Evolutionary conservation across 2,888 invertebrate genomes (phyloP).

Genomic region (Leptinotarsa juncta): DNA sequence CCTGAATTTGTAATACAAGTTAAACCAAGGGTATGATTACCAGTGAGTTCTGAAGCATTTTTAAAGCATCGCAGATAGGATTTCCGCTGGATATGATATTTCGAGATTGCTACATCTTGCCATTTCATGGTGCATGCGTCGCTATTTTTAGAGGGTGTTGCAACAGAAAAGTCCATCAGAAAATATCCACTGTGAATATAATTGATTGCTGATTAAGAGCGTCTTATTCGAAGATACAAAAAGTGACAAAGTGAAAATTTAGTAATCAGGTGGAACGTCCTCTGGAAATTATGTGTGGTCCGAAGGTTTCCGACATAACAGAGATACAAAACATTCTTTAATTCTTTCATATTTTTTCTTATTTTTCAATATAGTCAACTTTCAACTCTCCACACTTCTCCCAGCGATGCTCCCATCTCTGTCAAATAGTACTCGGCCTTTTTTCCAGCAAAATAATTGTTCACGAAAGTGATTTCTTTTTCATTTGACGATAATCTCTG

Average conservation of each 20-base stretch:
- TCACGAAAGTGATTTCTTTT: no score
- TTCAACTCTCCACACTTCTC: no score
- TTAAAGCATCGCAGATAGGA: conserved; percentile 22
- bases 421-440: no score
- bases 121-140: conserved; percentile 46
- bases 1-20: conserved; percentile 23
- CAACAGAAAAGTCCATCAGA: neutral
- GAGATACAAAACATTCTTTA: no score
- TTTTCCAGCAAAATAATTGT: no score
- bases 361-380: no score
- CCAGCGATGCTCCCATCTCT: no score
- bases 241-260: neutral
- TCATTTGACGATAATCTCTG: no score
- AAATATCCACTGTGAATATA: neutral
- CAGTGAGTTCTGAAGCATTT: conserved; percentile 8
- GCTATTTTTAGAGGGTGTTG: neutral
- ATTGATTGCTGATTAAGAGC: neutral
- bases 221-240: neutral
- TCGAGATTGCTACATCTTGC: conserved; percentile 38
- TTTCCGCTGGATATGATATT: conserved; percentile 31
- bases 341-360: no score
- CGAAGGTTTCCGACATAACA: no score
- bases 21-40: conserved; percentile 22
- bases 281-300: no score
- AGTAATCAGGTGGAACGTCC: no score